Base-by-base conservation (phyloP, 1,140 invertebrate species). In the Drosophila pseudoananassae region DNA sequence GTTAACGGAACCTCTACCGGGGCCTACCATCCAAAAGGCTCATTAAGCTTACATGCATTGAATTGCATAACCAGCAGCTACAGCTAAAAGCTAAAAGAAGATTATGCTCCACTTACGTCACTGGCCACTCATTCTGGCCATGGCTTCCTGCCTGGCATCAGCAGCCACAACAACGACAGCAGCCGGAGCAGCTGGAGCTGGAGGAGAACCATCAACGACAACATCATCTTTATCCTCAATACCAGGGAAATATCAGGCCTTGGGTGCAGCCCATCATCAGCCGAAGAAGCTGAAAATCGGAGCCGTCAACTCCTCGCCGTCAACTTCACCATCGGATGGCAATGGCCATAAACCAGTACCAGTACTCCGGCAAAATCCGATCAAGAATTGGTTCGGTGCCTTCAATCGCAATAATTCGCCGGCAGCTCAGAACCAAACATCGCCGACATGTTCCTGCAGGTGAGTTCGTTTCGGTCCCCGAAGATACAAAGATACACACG, bases 371-470 rank as follows among this genome's bases (percentile, higher is more conserved):
- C 78, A 91, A 65, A 91, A 91, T 91, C 90, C 90, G 69, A 91
- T 91, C 87, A 91, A 91, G 80, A 91, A 91, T 91, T 91, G 90
- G 90, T 90, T 91, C 76, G 85, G 85, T 55, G 63, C 75, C 66
- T 91, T 90, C 65, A 91, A 91, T 90, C 82, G 90, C 47, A 91
- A 91, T 76, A 88, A 91, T 78, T 79, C 89, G 73, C 84, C 82
- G 52, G 57, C 78, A 55, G 81, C 89, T 57, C 89, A 89, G 59
- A 83, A 89, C 64, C 75, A 89, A 83, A 81, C 81, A 31, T 61
- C 78, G 47, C 66, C 69, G 54, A 91, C 90, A 69, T 91, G 90
- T 72, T 87, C 84, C 68, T 91, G 90, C 90, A 91, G 90, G 90
- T 91, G 66, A 85, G 78, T 63, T 23, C 45, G 25, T 7, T 27